Base-by-base conservation (phyloP, 37 sponge, comb jelly and placozoan genomes). In the Crambe crambe region DNA sequence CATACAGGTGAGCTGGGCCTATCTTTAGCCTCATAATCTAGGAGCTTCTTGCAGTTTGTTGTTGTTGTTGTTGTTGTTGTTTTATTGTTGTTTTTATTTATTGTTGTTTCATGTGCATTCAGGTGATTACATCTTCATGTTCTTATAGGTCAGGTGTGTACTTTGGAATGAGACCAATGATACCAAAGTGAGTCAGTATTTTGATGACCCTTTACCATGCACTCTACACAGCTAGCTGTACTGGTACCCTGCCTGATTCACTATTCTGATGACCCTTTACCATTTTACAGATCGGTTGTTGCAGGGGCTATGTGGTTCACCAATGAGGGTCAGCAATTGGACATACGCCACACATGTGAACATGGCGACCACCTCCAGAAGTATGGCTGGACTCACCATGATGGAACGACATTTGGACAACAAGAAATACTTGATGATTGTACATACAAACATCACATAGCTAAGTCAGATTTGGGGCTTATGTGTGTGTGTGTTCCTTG, bases 321-420 rank as follows among this genome's bases (percentile, higher is more conserved):
- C 10, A 74, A 89, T 36, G 87, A 80, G 32, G 64, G 64, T 63
- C 57, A 65, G 0, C 54, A 79, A 42, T 35, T 85, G 30, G 42
- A 68, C 73, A 76, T 92, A 0, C 86, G 94, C 25, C 94, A 93
- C 83, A 75, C 72, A 8, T 93, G 94, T 83, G 84, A 89, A 57
- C 93, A 92, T 51, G 87, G 76, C 0, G 88, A 92, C 51, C 60
- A 67, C 26, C 70, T 76, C 31, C 76, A 51, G 15, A 59, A 57
- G 51, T 93, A 89, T 74, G 90, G 90, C 51, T 93, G 94, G 94
- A 40, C 62, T 9, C 42, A 73, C 34, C 94, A 93, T 56, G 94
- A 93, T 73, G 94, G 94, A 40, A 71, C 47, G 20, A 65, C 29
- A 34, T 93, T 83, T 78, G 94, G 94, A 4, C 70, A 86, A 58